Conservation (phyloP, 2,888 invertebrate species). For the Willowsia nigromaculata region DNA sequence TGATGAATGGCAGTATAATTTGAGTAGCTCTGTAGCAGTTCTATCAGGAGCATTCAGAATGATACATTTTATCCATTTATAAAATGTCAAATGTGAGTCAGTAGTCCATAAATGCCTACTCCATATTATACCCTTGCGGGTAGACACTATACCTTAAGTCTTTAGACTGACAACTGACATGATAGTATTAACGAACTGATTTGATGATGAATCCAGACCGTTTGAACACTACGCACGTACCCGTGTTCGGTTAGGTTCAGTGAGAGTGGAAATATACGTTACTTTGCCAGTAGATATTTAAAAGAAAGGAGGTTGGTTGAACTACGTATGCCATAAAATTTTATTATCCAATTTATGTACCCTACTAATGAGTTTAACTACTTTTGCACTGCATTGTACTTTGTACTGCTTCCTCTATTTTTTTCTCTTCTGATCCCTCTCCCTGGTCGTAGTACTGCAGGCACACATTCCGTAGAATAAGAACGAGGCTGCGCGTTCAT, state of each 20-base stretch:
- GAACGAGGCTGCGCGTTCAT: too few relatives aligned
- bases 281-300: background rate
- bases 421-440: background rate
- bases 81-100: background rate
- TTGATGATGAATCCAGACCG: background rate
- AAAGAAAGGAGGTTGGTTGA: background rate
- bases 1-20: background rate
- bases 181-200: background rate
- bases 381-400: slow-evolving; percentile 16
- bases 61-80: background rate
- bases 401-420: slow-evolving; percentile 14
- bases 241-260: background rate
- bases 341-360: slow-evolving; percentile 46
- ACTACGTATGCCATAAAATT: slow-evolving; percentile 19
- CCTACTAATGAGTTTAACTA: slow-evolving; percentile 41
- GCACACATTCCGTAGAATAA: too few relatives aligned
- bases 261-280: background rate
- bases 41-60: background rate
- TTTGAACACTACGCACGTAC: background rate
- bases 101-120: background rate
- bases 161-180: slow-evolving; percentile 21
- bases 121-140: background rate
- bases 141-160: background rate
- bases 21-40: background rate
- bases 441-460: background rate